Evolutionary conservation across 2,888 invertebrate species (phyloP), one percentile per base, ranked within the genome.

Genomic region (Coelogynopora nodosa): DNA sequence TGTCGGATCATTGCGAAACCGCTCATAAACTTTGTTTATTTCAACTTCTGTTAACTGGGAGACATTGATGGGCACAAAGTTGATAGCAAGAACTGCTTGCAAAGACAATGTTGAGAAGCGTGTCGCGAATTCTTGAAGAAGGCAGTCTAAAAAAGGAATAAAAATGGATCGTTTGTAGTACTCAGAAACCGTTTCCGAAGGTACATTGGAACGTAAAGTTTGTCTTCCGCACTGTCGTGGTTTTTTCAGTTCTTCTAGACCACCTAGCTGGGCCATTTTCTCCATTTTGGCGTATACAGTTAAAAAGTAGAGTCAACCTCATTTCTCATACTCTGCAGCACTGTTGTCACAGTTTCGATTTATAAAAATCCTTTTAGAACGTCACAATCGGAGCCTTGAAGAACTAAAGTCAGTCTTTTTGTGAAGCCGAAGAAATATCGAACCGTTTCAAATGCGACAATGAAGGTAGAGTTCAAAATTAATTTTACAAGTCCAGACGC

Each of bases 11-110:
- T 74, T 74, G 74, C 23, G 74, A 74, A 74, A 74, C 74, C 27
- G 23, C 74, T 74, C 74, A 26, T 74, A 74, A 74, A 74, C 74
- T 74, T 74, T 74, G 74, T 74, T 74, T 74, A 74, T 74, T 74
- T 74, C 27, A 74, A 74, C 74, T 74, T 74, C 74, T 74, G 74
- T 74, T 74, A 74, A 74, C 74, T 74, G 74, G 74, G 74, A 74
- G 74, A 74, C 74, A 74, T 74, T 74, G 74, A 74, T 74, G 23
- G 74, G 27, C 74, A 74, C 74, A 74, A 74, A 74, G 74, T 74
- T 74, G 18, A 74, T 74, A 74, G 74, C 74, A 74, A 74, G 74
- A 74, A 74, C 74, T 74, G 74, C 74, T 74, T 74, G 74, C 74
- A 74, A 74, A 74, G 74, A 74, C 74, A 74, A 74, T 74, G 74